phyloP scores from a whole-genome alignment of 2,113 vertebrate genomes.

The Capra hircus region DNA sequence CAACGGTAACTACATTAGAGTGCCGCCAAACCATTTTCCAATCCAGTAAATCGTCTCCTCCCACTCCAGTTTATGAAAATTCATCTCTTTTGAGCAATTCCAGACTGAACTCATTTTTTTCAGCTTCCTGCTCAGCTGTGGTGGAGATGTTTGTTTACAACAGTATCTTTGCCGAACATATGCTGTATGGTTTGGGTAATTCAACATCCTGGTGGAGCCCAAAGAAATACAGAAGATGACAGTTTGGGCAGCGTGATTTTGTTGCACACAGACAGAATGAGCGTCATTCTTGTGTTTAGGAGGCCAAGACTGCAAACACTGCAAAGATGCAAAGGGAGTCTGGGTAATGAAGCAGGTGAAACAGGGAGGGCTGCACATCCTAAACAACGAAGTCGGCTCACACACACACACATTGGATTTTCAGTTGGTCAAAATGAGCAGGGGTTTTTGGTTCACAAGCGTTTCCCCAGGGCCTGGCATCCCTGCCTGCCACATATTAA shows the following conservation, averaged over 20 bases:
- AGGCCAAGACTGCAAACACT: background rate
- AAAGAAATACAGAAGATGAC: background rate
- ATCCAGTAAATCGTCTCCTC: rapidly evolving
- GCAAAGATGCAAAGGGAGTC: background rate
- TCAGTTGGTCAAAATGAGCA: background rate
- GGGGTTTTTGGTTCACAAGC: background rate
- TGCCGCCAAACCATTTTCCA: background rate
- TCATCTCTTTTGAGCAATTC: background rate
- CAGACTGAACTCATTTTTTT: background rate
- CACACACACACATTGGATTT: background rate
- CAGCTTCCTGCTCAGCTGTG: background rate
- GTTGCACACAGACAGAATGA: background rate
- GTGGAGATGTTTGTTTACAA: background rate
- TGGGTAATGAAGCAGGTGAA: background rate
- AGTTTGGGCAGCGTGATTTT: background rate
- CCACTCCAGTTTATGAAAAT: background rate
- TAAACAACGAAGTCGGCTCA: no score
- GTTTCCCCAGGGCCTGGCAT: background rate
- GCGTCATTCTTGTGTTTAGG: background rate
- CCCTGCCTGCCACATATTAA: background rate
- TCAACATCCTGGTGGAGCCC: no score
- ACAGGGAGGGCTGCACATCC: background rate
- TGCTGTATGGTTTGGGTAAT: background rate
- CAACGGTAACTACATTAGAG: background rate
- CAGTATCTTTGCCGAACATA: background rate